Evolutionary conservation across 2,797 vertebrate species (phyloP), one percentile per base, ranked within the genome.

Genomic region (Dermochelys coriacea): DNA sequence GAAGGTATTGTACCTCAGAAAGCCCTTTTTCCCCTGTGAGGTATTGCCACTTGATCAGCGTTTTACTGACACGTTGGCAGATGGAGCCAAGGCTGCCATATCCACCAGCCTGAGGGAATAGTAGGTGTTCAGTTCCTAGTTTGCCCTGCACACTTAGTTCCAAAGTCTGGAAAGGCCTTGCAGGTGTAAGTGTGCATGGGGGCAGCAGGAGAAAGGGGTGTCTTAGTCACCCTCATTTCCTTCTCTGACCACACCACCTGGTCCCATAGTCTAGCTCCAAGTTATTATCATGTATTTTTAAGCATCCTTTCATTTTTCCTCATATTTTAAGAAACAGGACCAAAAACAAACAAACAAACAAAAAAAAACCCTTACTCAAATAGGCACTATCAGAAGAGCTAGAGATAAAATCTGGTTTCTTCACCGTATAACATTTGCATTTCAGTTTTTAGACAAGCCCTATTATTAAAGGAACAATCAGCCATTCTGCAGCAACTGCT

Each of bases 51-150:
- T 79, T 80, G 95, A 37, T 1, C 45, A 57, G 79, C 71, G 71
- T 31, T 64, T 84, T 11, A 57, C 64, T 88, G 68, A 2, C 12
- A 83, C 6, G 2, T 80, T 92, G 86, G 2, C 80, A 12, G 6
- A 19, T 6, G 78, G 59, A 86, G 41, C 34, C 86, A 29, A 91
- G 4, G 9, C 50, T 84, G 10, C 6, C 0, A 2, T 21, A 80
- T 80, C 49, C 88, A 85, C 37, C 88, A 77, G 15, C 29, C 84
- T 11, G 25, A 25, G 15, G 8, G 1, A 37, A 14, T 64, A 80
- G 55, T 0, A 0, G 4, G 0, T 52, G 61, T 50, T 74, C 3
- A 45, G 6, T 34, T 3, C 0, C 25, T 59, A 82, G 55, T 82
- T 27, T 41, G 37, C 5, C 1, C 83, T 93, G 10, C n/a, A 86